Percentiles rank a stretch among this genome's conserved stretches.
Conservation (phyloP, 2,888 invertebrate genomes). For the Scaptomyza polygonia region DNA sequence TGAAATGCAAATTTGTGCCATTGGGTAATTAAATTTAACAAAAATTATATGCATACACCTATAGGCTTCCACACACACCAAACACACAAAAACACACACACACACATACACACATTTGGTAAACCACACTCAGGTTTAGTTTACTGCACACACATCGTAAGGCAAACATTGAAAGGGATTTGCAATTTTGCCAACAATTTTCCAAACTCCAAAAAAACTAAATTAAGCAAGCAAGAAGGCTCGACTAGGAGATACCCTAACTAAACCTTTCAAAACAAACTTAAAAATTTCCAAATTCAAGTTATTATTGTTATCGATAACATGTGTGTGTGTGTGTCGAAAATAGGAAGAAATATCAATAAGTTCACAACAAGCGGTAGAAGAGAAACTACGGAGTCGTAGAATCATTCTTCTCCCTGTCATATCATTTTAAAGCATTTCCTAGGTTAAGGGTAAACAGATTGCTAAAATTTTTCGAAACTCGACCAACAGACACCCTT, state of each 20-base stretch:
- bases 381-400: no score
- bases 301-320: no score
- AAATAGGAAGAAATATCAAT: no score
- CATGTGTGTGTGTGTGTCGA: no score
- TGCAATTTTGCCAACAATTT: constrained; percentile 49
- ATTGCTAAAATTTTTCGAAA: no score
- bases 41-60: constrained; percentile 40
- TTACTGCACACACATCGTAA: constrained; percentile 12
- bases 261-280: no score
- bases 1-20: constrained; percentile 45
- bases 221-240: not conserved
- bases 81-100: constrained; percentile 5
- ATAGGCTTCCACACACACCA: not conserved
- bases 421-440: no score
- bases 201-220: not conserved
- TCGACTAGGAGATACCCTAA: not conserved
- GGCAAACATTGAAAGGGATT: constrained; percentile 50
- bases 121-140: constrained; percentile 6
- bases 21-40: constrained; percentile 64
- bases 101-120: constrained; percentile 1
- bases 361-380: no score
- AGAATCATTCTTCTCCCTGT: no score
- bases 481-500: not conserved
- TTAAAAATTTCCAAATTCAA: no score
- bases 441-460: no score